These are phyloP conservation scores for Nyctibius bracteatus DNA, from an alignment of 2,113 vertebrate species.

Conservation along the genomic window DNA sequence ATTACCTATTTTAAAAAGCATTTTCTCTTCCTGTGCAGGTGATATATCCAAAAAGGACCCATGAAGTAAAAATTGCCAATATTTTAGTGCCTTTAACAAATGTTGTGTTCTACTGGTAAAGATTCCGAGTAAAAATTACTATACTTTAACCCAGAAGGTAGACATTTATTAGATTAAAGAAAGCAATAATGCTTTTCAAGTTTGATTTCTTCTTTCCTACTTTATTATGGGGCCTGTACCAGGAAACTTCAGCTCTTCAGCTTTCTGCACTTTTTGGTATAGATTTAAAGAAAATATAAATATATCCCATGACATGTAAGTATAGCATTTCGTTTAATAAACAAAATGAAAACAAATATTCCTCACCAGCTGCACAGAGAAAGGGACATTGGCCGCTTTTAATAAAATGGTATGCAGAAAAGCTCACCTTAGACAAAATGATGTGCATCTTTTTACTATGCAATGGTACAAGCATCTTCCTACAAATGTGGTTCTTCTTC, in stretches of 20 bases:
- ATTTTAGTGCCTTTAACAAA: neutral
- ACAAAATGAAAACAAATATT: neutral
- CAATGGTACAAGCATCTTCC: neutral
- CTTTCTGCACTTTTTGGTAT: neutral
- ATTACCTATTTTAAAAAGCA: neutral
- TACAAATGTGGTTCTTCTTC: neutral
- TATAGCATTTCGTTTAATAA: neutral
- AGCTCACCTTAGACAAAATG: rapidly evolving
- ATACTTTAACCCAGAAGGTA: neutral
- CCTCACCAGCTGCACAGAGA: neutral
- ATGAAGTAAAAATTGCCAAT: neutral
- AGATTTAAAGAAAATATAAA: neutral
- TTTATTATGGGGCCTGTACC: rapidly evolving
- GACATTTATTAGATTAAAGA: neutral
- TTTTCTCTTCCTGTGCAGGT: neutral
- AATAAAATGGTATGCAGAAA: neutral
- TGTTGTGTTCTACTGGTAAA: rapidly evolving
- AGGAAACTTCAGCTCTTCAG: neutral
- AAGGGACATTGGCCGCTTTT: neutral
- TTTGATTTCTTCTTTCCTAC: neutral
- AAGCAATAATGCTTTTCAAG: neutral
- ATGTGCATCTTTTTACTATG: neutral
- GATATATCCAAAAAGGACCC: neutral
- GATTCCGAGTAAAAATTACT: neutral
- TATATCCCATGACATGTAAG: neutral